Evolutionary conservation across 2,888 invertebrate genomes (phyloP).

Genomic region (Belgica antarctica): DNA sequence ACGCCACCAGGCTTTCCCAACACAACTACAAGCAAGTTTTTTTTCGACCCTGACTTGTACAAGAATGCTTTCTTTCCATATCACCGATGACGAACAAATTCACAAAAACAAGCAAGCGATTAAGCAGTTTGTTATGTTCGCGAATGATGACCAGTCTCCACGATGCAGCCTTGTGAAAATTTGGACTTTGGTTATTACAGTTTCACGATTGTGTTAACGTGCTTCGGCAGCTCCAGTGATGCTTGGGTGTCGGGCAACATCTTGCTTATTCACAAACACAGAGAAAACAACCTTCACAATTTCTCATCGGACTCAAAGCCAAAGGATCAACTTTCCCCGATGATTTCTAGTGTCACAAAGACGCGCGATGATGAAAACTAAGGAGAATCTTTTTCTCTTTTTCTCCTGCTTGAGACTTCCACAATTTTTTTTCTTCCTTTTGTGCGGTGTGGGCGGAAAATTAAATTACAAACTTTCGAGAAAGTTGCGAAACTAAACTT

Average conservation of each 20-base stretch:
- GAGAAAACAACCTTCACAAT: neutral
- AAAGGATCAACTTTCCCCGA: too few species aligned
- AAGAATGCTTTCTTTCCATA: too few species aligned
- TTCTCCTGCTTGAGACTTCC: too few species aligned
- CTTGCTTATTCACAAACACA: neutral
- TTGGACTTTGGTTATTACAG: slow-evolving; percentile 29
- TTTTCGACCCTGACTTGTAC: too few species aligned
- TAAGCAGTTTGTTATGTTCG: too few species aligned
- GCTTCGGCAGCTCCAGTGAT: slow-evolving; percentile 15
- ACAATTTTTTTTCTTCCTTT: too few species aligned
- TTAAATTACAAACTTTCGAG: slow-evolving; percentile 19
- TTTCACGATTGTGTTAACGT: slow-evolving; percentile 13
- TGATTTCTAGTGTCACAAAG: too few species aligned
- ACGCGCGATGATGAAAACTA: neutral
- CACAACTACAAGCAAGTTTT: too few species aligned
- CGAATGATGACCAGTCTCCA: neutral
- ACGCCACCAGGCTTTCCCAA: too few species aligned
- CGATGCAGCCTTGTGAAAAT: too few species aligned
- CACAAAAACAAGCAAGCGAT: too few species aligned
- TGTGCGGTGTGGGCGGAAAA: slow-evolving; percentile 16
- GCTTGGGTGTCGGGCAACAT: neutral
- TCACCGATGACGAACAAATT: too few species aligned
- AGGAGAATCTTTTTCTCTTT: neutral
- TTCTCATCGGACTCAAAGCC: neutral
- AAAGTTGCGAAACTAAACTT: neutral